Evolutionary conservation across 2,888 invertebrate genomes (phyloP), one percentile per base, ranked within the genome.

Genomic region (Pollenia labialis): DNA sequence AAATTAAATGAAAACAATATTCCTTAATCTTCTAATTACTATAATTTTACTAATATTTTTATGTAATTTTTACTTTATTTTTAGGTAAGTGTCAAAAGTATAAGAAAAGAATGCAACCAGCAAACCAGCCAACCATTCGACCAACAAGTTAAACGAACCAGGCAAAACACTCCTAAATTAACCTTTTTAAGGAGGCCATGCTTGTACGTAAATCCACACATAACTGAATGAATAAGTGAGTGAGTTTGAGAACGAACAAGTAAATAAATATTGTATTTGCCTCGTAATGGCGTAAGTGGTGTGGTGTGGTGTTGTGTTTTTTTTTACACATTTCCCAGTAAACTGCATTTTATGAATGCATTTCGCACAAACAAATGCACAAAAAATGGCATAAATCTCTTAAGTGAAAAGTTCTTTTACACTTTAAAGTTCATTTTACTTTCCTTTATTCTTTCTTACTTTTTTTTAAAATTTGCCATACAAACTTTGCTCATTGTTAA

Each of bases 331-430:
- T 52, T 54, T 75, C 12, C 44, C 32, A 32, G 23, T 56, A 23
- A 72, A 76, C 14, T 71, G 79, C 40, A 62, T 72, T 83, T 64
- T 23, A 62, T 68, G 32, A 54, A 64, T 79, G 52, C 68, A 62
- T n/a, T 68, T 68, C 16, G 18, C 9, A 52, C 16, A 62, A 32
- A 58, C 40, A 58, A 18, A 75, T n/a, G 44, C 66, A 40, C 44
- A 44, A 40, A 83, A 58, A 69, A 52, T 84, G 58, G 54, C 77
- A 87, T 87, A 81, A 87, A 84, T 84, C 87, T 77, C 87, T 81
- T 87, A 72, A 84, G 77, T 84, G 16, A 74, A 77, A 87, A 81
- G 81, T 85, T 87, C 69, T 81, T 84, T 54, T 62, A 52, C 75
- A 44, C 66, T 76, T 62, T 76, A 58, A 82, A 64, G 69, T 79